These are phyloP conservation scores for Drosophila mettleri DNA, from an alignment of 2,888 invertebrate genomes.

Conservation along the genomic window DNA sequence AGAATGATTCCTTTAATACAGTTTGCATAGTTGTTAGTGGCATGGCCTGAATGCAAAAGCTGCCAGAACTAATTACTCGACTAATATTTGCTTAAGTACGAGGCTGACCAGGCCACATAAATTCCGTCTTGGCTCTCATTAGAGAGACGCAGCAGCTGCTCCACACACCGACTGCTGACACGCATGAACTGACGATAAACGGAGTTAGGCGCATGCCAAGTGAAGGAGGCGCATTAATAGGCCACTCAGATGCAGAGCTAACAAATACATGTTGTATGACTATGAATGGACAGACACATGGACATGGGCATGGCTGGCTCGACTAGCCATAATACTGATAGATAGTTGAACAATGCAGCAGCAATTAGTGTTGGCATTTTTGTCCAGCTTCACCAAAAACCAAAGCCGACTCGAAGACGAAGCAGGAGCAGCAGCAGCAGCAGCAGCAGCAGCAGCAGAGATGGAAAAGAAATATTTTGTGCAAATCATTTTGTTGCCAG, in stretches of 20 bases:
- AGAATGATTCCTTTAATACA: slow-evolving; percentile 3
- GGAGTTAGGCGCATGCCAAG: slow-evolving; percentile 1
- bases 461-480: slow-evolving; percentile 60
- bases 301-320: neutral
- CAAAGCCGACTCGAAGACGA: slow-evolving; percentile 48
- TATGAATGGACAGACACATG: neutral
- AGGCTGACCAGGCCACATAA: slow-evolving; percentile 43
- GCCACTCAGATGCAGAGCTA: slow-evolving; percentile 40
- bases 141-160: slow-evolving; percentile 18
- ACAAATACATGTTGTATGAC: slow-evolving; percentile 6
- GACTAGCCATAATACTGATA: slow-evolving; percentile 29
- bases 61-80: slow-evolving; percentile 59
- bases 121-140: slow-evolving; percentile 50
- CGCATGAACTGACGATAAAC: slow-evolving; percentile 1
- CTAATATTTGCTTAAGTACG: slow-evolving; percentile 61
- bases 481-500: slow-evolving; percentile 75
- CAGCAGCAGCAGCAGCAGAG: neutral
- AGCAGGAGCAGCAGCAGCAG: neutral
- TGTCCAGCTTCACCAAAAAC: neutral
- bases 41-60: slow-evolving; percentile 14
- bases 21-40: slow-evolving; percentile 5
- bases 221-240: slow-evolving; percentile 28
- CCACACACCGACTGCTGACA: neutral
- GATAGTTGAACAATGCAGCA: slow-evolving; percentile 32
- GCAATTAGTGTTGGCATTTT: slow-evolving; percentile 27